Conservation (phyloP, 2,888 invertebrate genomes). For the Erebia epiphron region DNA sequence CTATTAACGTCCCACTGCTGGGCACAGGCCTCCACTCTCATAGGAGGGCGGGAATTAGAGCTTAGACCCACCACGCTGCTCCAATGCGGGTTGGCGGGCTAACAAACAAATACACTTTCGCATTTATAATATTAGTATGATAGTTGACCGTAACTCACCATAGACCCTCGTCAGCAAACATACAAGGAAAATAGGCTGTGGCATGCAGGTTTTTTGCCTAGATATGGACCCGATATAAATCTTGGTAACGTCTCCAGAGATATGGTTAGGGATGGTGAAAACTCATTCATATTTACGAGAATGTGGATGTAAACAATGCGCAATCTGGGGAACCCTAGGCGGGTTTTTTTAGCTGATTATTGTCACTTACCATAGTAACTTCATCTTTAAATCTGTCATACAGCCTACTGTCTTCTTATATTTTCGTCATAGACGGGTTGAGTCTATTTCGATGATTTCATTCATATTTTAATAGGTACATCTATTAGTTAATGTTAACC, state of each 20-base stretch:
- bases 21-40: no score
- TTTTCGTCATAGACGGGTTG: no score
- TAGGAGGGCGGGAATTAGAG: no score
- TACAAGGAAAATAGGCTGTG: slow-evolving; percentile 61
- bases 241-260: slow-evolving; percentile 57
- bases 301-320: slow-evolving; percentile 17
- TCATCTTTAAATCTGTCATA: not conserved
- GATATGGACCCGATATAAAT: slow-evolving; percentile 64
- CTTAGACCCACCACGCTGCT: no score
- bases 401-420: not conserved
- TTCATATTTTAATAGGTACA: no score
- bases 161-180: slow-evolving; percentile 70
- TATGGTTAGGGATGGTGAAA: slow-evolving; percentile 53
- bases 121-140: slow-evolving; percentile 17
- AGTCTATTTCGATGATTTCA: no score
- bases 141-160: slow-evolving; percentile 50
- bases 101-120: no score
- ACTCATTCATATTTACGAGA: slow-evolving; percentile 61
- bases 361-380: not conserved
- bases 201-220: slow-evolving; percentile 58
- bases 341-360: not conserved
- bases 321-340: not conserved
- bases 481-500: no score
- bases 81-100: no score
- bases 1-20: no score